phyloP scores from a whole-genome alignment of 2,113 vertebrate genomes.

The Nothobranchius furzeri region DNA sequence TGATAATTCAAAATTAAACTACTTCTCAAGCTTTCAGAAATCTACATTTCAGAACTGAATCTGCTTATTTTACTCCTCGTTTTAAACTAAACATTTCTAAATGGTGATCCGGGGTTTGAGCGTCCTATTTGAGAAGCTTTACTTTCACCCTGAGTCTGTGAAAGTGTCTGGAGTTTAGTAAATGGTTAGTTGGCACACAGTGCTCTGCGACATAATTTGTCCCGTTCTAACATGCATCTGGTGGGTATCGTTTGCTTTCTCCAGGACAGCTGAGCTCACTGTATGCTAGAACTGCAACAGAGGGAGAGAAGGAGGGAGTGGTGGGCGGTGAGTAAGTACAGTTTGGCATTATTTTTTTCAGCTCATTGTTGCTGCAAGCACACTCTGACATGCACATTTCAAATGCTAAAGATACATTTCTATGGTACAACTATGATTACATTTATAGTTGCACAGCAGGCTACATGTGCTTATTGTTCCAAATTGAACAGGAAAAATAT shows the following conservation, averaged over 20 bases:
- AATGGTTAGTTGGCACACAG: constrained; percentile 17
- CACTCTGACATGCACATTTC: constrained; percentile 2
- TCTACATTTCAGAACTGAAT: constrained; percentile 11
- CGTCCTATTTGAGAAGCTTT: constrained; percentile 5
- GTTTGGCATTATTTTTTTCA: constrained; percentile 31
- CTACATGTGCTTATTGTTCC: no score
- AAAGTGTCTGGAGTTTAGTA: constrained; percentile 2
- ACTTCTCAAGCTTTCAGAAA: constrained; percentile 25
- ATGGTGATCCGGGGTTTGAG: neutral
- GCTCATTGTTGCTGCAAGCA: constrained; percentile 32
- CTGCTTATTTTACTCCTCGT: constrained; percentile 30
- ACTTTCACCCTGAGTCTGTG: neutral
- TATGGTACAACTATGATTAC: neutral
- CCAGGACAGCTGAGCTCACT: constrained; percentile 43
- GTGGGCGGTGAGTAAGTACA: constrained; percentile 54
- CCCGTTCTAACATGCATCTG: constrained; percentile 55
- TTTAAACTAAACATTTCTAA: neutral
- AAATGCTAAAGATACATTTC: neutral
- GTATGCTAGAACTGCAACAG: constrained; percentile 40
- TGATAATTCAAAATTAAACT: constrained; percentile 42
- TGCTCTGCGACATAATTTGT: constrained; percentile 59
- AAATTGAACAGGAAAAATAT: no score
- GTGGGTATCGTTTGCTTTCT: constrained; percentile 62
- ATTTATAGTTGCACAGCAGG: no score
- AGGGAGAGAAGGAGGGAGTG: constrained; percentile 32